These are phyloP conservation scores for Lophura nycthemera DNA, from an alignment of 2,113 vertebrate species.

Conservation along the genomic window DNA sequence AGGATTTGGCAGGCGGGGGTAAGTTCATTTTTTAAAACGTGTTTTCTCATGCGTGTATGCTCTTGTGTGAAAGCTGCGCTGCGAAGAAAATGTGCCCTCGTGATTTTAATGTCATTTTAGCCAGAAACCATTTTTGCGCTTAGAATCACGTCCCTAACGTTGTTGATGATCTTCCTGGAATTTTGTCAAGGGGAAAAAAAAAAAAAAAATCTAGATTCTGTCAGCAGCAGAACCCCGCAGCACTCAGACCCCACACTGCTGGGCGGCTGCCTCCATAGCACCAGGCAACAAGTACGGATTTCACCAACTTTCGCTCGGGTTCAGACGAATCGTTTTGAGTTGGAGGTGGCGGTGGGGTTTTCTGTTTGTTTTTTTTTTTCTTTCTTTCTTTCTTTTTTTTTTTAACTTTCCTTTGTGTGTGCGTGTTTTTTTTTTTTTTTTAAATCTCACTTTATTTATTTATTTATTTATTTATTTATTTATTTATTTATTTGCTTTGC, in stretches of 20 bases:
- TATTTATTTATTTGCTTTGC: not conserved
- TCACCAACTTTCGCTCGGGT: not conserved
- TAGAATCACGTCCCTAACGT: constrained; percentile 1
- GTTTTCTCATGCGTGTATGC: constrained; percentile 45
- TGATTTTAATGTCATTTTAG: constrained; percentile 55
- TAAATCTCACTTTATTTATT: not conserved
- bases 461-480: not conserved
- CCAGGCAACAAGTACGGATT: constrained; percentile 59
- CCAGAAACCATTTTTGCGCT: constrained; percentile 22
- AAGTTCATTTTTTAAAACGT: constrained; percentile 71
- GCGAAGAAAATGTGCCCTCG: constrained; percentile 25
- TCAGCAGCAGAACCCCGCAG: constrained; percentile 11
- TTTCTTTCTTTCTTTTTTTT: no score
- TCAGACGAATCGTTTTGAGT: not conserved
- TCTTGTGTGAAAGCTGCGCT: not conserved
- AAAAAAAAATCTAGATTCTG: not conserved
- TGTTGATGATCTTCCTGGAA: constrained; percentile 34
- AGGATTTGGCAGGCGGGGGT: constrained; percentile 76
- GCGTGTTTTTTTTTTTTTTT: not conserved
- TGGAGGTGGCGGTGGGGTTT: not conserved
- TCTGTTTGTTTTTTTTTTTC: not conserved
- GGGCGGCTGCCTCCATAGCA: constrained; percentile 17
- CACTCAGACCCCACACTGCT: constrained; percentile 35
- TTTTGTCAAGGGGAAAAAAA: constrained; percentile 2
- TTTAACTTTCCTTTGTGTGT: no score